Base-by-base conservation (phyloP, 2,888 invertebrate genomes). In the Pandemis corylana region DNA sequence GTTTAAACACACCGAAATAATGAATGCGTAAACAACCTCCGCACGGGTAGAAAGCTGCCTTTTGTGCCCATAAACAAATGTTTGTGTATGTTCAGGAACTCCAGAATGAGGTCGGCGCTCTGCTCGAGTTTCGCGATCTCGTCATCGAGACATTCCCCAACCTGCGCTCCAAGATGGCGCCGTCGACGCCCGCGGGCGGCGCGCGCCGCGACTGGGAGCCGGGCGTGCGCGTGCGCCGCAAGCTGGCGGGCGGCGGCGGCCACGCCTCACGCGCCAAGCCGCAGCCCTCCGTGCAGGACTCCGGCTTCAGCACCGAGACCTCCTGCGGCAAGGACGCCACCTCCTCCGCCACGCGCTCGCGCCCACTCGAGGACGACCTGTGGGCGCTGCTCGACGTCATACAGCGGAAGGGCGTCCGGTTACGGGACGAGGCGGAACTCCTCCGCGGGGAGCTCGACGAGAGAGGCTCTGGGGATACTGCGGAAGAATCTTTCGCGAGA, bases 101-200 rank as follows among this genome's bases (percentile, higher is more conserved):
- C 91, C 98, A 98, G 96, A 97, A 98, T 97, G 98, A 98, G 95
- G 98, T 98, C 95, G 97, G 98, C 80, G 97, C 97, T 84, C 94
- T 98, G 84, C 96, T 98, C 93, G 97, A 98, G 95, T 98, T 98
- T 93, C 97, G 98, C 94, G 98, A 98, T 95, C 96, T 98, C 96
- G 98, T 98, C 95, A 97, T 98, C 96, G 98, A 98, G 96, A 97
- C 98, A 87, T 98, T 98, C 95, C 98, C 98, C 85, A 97, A 98
- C 95, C 96, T 98, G 90, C 97, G 97, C 89, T 96, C 96, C 89
- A 98, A 98, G 95, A 96, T 98, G 96, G 96, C 96, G 87, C 95
- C 96, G 83, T 95, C 96, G 85, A 93, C 94, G 88, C 95, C 94
- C 78, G 88, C 92, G 89, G 86, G 91, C 83, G 92, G 89, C 81